Base-by-base conservation (phyloP, 2,113 vertebrate genomes). In the Misgurnus anguillicaudatus region DNA sequence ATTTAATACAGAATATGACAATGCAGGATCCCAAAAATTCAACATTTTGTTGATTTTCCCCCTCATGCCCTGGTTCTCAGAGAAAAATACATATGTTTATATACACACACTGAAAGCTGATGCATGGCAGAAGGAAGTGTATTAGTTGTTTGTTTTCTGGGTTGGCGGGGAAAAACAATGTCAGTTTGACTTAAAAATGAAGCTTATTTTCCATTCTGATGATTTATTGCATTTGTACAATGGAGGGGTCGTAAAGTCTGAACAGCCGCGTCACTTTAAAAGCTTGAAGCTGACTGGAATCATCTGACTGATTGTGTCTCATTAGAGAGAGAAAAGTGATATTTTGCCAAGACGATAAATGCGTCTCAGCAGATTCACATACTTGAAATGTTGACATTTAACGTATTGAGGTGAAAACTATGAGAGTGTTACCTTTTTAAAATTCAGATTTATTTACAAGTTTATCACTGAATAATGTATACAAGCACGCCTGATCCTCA, bases 401-500 rank as follows among this genome's bases (percentile, higher is more conserved):
- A 24, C 24, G 6, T 2, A 9, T 57, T 51, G 11, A 51, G 47
- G 24, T 31, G 24, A 31, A 31, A 31, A 31, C 3, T 31, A 3
- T 31, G 24, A 31, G 24, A 31, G 24, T 31, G 24, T 31, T 31
- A 2, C 24, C 24, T 31, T 1, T 31, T 31, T 31, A 31, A 31
- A 31, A 31, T 31, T 31, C 24, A 31, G 24, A 2, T 31, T 78
- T 47, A 62, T 79, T 71, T 71, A 58, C 55, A 57, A 24, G 48
- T n/a, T 2, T 0, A 48, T 62, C 4, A 16, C 16, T 53, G 61
- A 61, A 72, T 62, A 53, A 74, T 74, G 19, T n/a, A 64, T 65
- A 60, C 19, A 36, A 8, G 38, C 39, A 42, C 21, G 66, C 38
- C 38, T 36, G n/a, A 70, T 47, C 36, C 13, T 55, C 9, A 3